Percentiles rank a stretch among this genome's conserved stretches.
These are phyloP conservation scores for Dufourea novaeangliae DNA, from an alignment of 1,140 invertebrate genomes.

Conservation along the genomic window DNA sequence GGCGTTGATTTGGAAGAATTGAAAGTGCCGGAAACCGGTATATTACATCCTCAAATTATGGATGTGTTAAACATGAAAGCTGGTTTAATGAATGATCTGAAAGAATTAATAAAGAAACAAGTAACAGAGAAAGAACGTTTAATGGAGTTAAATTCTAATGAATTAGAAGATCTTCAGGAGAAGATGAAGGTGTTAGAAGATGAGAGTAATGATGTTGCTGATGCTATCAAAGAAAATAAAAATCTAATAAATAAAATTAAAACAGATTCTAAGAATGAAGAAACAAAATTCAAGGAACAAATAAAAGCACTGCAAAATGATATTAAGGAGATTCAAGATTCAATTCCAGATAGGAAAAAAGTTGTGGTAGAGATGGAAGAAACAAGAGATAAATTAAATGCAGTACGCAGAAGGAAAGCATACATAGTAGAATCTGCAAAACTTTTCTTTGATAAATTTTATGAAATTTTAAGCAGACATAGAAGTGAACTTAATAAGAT, in stretches of 20 bases:
- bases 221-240: conserved; percentile 56
- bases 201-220: conserved; percentile 46
- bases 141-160: conserved; percentile 46
- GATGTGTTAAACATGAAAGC: conserved; percentile 58
- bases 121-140: conserved; percentile 39
- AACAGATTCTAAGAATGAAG: conserved; percentile 54
- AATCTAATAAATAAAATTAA: conserved; percentile 56
- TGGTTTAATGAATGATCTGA: conserved; percentile 60
- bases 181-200: conserved; percentile 55
- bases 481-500: conserved; percentile 36
- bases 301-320: conserved; percentile 62
- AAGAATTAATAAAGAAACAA: conserved; percentile 55
- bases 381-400: conserved; percentile 59
- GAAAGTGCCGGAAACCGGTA: conserved; percentile 68
- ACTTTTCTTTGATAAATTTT: conserved; percentile 67
- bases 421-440: conserved; percentile 61
- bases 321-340: conserved; percentile 56
- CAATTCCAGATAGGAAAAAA: conserved; percentile 42
- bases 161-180: conserved; percentile 63
- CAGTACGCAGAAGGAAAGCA: conserved; percentile 53
- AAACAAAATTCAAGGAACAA: conserved; percentile 59
- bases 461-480: conserved; percentile 61
- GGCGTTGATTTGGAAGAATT: conserved; percentile 63
- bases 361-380: conserved; percentile 57
- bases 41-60: conserved; percentile 60